Percentiles rank a stretch among this genome's conserved stretches.
Conservation (phyloP, 30 jellyfish, hydroid and myxozoan genomes). For the Cassiopea xamachana region DNA sequence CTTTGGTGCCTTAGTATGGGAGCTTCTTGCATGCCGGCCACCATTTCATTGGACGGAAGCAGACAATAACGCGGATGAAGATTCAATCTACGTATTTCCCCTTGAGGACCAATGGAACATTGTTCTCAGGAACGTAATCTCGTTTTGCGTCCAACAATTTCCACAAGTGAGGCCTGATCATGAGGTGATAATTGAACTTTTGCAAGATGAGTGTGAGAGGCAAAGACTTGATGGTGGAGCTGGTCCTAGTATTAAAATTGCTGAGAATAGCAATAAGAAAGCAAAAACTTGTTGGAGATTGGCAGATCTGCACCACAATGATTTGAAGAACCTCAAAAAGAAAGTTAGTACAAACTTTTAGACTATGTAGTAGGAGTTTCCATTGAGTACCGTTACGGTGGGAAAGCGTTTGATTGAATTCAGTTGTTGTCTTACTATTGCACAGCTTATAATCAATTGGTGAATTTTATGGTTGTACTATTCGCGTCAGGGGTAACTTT, state of each 20-base stretch:
- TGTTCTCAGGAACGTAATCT: slow-evolving; percentile 27
- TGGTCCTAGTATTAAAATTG: background rate
- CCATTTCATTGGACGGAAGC: slow-evolving; percentile 65
- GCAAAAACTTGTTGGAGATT: too few relatives aligned
- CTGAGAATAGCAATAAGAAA: background rate
- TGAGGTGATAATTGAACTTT: slow-evolving; percentile 29
- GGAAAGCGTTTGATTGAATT: too few relatives aligned
- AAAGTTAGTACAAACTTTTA: background rate
- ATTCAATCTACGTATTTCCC: slow-evolving; percentile 36
- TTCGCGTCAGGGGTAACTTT: too few relatives aligned
- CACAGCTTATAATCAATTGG: too few relatives aligned
- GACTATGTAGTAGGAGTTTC: too few relatives aligned
- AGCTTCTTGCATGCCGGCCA: slow-evolving; percentile 37
- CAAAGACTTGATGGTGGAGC: background rate
- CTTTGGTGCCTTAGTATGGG: slow-evolving; percentile 66
- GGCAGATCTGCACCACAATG: background rate
- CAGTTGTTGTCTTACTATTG: too few relatives aligned
- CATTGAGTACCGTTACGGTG: too few relatives aligned
- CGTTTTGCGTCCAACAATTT: slow-evolving; percentile 39
- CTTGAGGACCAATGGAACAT: slow-evolving; percentile 30
- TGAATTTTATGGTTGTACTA: too few relatives aligned
- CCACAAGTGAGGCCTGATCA: slow-evolving; percentile 49
- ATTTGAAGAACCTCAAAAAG: slow-evolving; percentile 1
- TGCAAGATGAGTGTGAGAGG: background rate
- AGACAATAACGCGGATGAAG: background rate